Percentiles rank a stretch among this genome's conserved stretches.
phyloP scores from a whole-genome alignment of 1,140 invertebrate species.

The Megalonaias nervosa region DNA sequence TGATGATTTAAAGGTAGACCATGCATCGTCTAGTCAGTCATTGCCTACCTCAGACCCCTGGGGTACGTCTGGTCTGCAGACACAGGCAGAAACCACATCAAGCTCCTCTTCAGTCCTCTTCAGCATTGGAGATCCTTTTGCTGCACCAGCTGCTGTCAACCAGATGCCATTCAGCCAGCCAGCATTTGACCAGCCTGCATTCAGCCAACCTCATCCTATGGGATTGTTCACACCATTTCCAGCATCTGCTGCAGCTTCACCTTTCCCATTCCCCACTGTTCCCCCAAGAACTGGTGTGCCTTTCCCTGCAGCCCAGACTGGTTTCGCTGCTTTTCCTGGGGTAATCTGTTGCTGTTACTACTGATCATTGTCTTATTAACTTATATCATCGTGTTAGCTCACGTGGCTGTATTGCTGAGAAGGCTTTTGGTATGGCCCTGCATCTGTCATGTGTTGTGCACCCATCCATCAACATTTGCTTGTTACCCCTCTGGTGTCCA shows the following conservation, averaged over 20 bases:
- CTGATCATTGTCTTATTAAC: too few species aligned
- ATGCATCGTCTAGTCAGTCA: conserved; percentile 22
- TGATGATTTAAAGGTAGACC: conserved; percentile 40
- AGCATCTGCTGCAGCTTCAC: too few species aligned
- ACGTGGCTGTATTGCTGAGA: too few species aligned
- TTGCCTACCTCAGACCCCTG: conserved; percentile 49
- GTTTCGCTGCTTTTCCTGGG: neutral
- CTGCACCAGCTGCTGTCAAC: conserved; percentile 17
- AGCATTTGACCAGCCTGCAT: neutral
- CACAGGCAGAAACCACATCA: conserved; percentile 23
- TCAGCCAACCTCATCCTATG: too few species aligned
- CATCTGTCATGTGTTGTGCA: too few species aligned
- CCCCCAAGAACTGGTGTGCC: conserved; percentile 13
- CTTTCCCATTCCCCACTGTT: conserved; percentile 2
- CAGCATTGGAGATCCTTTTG: conserved; percentile 28
- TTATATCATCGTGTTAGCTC: too few species aligned
- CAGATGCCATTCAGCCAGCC: conserved; percentile 13
- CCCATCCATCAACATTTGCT: too few species aligned
- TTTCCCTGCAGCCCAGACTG: conserved; percentile 7
- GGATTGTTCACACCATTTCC: too few species aligned
- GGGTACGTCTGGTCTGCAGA: conserved; percentile 14
- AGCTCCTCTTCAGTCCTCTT: conserved; percentile 16
- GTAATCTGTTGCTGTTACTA: too few species aligned
- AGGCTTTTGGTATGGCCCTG: too few species aligned
- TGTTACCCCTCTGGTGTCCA: too few species aligned